Percentiles rank a stretch among this genome's conserved stretches.
These are phyloP conservation scores for Lycodopsis pacificus DNA, from an alignment of 2,797 vertebrate species.

Conservation along the genomic window DNA sequence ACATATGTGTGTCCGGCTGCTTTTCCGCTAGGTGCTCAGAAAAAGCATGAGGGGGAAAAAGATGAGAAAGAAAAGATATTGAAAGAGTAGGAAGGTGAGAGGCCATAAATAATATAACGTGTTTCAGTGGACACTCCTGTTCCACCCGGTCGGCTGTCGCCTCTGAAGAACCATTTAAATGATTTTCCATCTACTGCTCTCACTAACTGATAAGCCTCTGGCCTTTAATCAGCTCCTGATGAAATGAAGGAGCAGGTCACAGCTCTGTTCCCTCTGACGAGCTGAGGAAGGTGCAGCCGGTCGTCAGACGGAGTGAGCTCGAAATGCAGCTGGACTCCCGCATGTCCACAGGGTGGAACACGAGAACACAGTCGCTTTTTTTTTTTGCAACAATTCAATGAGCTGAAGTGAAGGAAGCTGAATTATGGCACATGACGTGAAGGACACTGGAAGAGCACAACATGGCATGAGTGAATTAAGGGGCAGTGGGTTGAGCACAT, in stretches of 20 bases:
- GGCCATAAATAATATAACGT: slow-evolving; percentile 73
- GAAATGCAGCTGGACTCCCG: neutral
- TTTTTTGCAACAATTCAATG: slow-evolving; percentile 1
- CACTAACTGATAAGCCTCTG: slow-evolving; percentile 63
- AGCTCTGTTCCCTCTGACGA: slow-evolving; percentile 35
- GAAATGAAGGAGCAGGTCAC: slow-evolving; percentile 37
- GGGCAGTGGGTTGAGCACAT: neutral
- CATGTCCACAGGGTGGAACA: slow-evolving; percentile 11
- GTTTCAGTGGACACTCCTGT: slow-evolving; percentile 46
- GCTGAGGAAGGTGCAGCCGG: slow-evolving; percentile 10
- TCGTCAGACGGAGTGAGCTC: neutral
- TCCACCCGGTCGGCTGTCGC: slow-evolving; percentile 54
- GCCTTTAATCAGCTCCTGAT: slow-evolving; percentile 56
- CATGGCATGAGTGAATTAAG: slow-evolving; percentile 24
- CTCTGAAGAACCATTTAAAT: slow-evolving; percentile 66
- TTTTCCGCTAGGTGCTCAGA: neutral
- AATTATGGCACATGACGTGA: slow-evolving; percentile 32
- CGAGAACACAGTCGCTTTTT: slow-evolving; percentile 14
- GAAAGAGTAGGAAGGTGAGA: slow-evolving; percentile 64
- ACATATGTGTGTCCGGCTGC: neutral
- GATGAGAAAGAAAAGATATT: slow-evolving; percentile 42
- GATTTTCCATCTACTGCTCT: slow-evolving; percentile 56
- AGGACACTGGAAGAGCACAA: slow-evolving; percentile 25
- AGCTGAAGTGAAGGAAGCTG: slow-evolving; percentile 27
- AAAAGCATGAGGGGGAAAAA: neutral